Evolutionary conservation across 1,140 invertebrate genomes (phyloP), one percentile per base, ranked within the genome.

Genomic region (Hylyphantes graminicola): DNA sequence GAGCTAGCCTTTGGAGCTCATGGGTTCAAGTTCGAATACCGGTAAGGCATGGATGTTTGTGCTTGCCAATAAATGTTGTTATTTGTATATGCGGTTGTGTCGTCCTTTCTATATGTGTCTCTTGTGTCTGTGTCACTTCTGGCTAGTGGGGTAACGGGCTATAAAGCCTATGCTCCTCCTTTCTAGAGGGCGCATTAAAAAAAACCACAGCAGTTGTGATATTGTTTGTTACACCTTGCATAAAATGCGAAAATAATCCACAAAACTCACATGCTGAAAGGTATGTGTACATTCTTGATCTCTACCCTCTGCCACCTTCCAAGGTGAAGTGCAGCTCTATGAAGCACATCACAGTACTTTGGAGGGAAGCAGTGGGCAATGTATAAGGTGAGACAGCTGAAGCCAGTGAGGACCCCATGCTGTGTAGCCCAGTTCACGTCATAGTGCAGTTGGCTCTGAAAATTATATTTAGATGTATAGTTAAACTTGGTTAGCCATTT

Each of bases 291-390:
- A 89, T 91, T 92, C 85, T 92, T 91, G 73, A 91, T 91, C 88
- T 94, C 93, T 72, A 96, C 90, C 88, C 92, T 93, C 65, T 92
- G 91, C 96, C 96, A 98, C 85, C 92, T 92, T 11, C 97, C 97
- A 13, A 98, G 91, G 90, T 99, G 97, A 21, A 96, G 89, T 0
- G 96, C 94, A 80, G 96, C 94, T 88, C 94, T 92, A 88, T 99
- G 97, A 55, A 98, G 90, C 15, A 95, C 93, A 90, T 99, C 97
- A 87, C 95, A 94, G 88, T 97, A 96, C 89, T 92, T 92, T 10
- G 94, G 90, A 51, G 94, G 93, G 88, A 93, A 93, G 85, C 95
- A 92, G 87, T 97, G 96, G 13, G 93, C 92, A 11, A 94, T 92
- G 86, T 96, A 94, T 87, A 97, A 93, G 10, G 93, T 93, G 87